Evolutionary conservation across 2,888 invertebrate genomes (phyloP), one percentile per base, ranked within the genome.

Genomic region (Megamerina dolium): DNA sequence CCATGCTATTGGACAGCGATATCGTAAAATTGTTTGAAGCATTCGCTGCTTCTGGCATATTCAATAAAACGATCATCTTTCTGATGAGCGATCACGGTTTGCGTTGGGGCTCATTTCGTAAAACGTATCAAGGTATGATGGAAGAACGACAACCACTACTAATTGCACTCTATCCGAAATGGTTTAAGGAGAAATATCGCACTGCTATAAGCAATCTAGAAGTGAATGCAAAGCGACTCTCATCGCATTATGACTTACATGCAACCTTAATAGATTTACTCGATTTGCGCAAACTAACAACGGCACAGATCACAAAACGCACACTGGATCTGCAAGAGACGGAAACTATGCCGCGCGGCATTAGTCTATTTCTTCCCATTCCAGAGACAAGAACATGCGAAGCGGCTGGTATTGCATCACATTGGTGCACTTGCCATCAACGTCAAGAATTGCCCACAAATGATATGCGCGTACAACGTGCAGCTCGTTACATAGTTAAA

Each of bases 71-170:
- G 0, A 75, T 81, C 32, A 57, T 85, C 12, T 74, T 91, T 39
- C 66, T 89, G 9, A 75, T 92, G 74, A 92, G 92, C 66, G 94
- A 94, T 63, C 94, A 94, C 61, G 94, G 94, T 0, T 81, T 91
- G 45, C 74, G 93, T 48, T 92, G 87, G 83, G 93, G 92, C 3
- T 77, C 76, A 6, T 89, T 91, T 54, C 77, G 91, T 9, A 59
- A 59, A 31, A 92, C 92, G 0, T 87, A 85, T 67, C 88, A 92
- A 70, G 89, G 89, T 2, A 77, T 83, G 61, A 75, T 93, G 61
- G 94, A 95, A 68, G 93, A 91, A 64, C 79, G 92, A 34, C 75
- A 92, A 43, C 94, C 95, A 0, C 81, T 91, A 51, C 74, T 90
- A 23, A 82, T 83, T 55, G 68, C 88, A 2, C 66, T 81, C 4